Evolutionary conservation across 2,888 invertebrate genomes (phyloP).

Genomic region (Synergus laeviventris): DNA sequence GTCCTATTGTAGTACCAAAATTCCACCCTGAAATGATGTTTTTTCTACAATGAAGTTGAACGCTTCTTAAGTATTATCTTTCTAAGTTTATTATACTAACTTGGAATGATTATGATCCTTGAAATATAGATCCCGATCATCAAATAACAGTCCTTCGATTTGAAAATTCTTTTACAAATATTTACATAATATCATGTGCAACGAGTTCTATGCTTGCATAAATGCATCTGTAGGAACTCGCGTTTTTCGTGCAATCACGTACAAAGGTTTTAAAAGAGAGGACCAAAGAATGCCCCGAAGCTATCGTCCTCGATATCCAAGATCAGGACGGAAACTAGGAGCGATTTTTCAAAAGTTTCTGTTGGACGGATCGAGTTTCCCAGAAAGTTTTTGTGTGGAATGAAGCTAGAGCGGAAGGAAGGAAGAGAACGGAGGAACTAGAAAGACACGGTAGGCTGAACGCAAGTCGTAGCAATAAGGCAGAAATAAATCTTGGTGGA

Average conservation of each 20-base stretch:
- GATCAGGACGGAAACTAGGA: conserved; percentile 54
- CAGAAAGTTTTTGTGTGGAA: conserved; percentile 49
- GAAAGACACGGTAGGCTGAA: conserved; percentile 53
- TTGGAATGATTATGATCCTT: neutral
- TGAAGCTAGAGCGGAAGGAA: conserved; percentile 46
- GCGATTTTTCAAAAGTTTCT: conserved; percentile 69
- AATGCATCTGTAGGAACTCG: conserved; percentile 17
- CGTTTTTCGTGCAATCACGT: conserved; percentile 29
- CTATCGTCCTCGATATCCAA: conserved; percentile 55
- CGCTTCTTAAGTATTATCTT: too few relatives aligned
- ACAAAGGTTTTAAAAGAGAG: conserved; percentile 31
- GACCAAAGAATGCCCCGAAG: conserved; percentile 30
- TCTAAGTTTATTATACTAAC: too few relatives aligned
- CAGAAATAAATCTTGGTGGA: conserved; percentile 68
- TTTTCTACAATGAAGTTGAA: too few relatives aligned
- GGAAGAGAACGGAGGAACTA: conserved; percentile 43
- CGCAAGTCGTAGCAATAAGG: conserved; percentile 68
- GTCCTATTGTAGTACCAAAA: too few relatives aligned
- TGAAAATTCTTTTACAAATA: neutral
- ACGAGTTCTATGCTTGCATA: conserved; percentile 1
- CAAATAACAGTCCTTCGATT: neutral
- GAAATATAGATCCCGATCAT: neutral
- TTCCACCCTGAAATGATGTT: too few relatives aligned
- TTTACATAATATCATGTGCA: conserved; percentile 22
- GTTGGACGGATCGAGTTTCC: conserved; percentile 52